Evolutionary conservation across 2,797 vertebrate species (phyloP).

Genomic region (Tokudaia tokunoshimensis): DNA sequence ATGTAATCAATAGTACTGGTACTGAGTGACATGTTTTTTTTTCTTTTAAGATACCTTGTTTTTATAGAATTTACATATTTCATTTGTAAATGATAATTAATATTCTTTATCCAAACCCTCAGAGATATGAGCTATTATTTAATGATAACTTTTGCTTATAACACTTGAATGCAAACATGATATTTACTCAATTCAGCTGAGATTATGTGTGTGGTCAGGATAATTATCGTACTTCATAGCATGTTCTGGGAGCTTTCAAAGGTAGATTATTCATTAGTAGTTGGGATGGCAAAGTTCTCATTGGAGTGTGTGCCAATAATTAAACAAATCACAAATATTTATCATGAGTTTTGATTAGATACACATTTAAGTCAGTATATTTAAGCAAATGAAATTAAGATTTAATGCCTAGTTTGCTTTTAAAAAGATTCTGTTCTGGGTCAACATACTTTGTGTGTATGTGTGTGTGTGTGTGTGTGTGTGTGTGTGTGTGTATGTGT

Average conservation of each 20-base stretch:
- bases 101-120: slow-evolving; percentile 16
- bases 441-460: not conserved
- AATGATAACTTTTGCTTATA: slow-evolving; percentile 56
- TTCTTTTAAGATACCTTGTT: not conserved
- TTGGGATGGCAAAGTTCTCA: not conserved
- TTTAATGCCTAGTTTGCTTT: not conserved
- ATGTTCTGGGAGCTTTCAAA: slow-evolving; percentile 17
- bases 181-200: slow-evolving; percentile 46
- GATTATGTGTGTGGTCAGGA: not conserved
- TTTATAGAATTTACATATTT: slow-evolving; percentile 30
- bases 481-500: not conserved
- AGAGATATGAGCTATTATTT: slow-evolving; percentile 24
- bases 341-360: slow-evolving; percentile 53
- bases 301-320: not conserved
- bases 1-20: not conserved
- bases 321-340: slow-evolving; percentile 61
- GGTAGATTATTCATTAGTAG: slow-evolving; percentile 20
- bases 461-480: not conserved
- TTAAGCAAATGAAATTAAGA: not conserved
- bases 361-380: not conserved
- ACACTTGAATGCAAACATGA: not conserved
- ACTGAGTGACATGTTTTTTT: not conserved
- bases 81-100: slow-evolving; percentile 55
- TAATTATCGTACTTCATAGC: not conserved
- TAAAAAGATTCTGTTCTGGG: not conserved